Conservation (phyloP, 2,113 vertebrate genomes). For the Python bivittatus region DNA sequence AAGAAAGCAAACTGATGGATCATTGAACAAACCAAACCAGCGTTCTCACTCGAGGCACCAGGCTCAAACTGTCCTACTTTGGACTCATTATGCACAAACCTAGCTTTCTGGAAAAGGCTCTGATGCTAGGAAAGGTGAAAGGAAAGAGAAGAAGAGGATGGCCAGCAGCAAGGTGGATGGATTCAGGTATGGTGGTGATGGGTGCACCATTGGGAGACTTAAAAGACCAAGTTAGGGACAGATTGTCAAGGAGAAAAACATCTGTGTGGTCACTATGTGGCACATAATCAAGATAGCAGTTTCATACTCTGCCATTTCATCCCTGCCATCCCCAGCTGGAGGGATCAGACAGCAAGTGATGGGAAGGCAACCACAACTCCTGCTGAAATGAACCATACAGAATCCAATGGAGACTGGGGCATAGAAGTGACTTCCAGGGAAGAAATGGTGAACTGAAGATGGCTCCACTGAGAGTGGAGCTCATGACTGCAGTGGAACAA, state of each 20-base stretch:
- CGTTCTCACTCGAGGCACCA: neutral
- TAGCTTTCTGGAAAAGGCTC: neutral
- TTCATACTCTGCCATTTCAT: neutral
- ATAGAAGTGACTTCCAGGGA: too few species aligned
- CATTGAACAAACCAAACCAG: neutral
- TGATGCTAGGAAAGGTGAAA: neutral
- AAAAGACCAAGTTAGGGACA: neutral
- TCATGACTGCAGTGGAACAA: too few species aligned
- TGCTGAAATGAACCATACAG: neutral
- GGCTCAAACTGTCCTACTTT: neutral
- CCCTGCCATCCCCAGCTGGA: neutral
- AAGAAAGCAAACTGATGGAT: neutral
- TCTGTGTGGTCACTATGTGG: neutral
- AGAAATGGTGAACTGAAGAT: too few species aligned
- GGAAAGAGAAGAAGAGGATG: neutral
- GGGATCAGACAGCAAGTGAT: neutral
- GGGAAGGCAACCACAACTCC: neutral
- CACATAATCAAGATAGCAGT: neutral
- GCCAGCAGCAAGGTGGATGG: neutral
- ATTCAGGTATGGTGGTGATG: neutral
- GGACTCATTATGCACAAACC: neutral
- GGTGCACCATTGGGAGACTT: neutral
- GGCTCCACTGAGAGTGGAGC: too few species aligned
- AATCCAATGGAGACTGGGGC: neutral
- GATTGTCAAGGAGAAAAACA: neutral